Evolutionary conservation across 2,888 invertebrate genomes (phyloP).

Genomic region (Cosmia pyralina): DNA sequence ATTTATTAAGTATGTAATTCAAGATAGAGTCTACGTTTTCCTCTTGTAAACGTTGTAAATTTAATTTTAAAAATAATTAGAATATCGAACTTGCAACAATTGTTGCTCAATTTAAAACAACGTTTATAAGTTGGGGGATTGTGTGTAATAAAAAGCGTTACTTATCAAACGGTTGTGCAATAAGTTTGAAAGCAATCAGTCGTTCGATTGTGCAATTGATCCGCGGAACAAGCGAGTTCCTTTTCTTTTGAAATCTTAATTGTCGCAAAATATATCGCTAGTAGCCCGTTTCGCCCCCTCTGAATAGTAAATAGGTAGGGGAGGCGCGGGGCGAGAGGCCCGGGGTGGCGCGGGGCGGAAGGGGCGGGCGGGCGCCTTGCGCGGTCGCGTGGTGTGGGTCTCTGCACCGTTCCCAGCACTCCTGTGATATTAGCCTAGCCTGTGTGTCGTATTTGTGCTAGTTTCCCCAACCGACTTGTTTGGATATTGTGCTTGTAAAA

Average conservation of each 20-base stretch:
- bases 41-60: slow-evolving; percentile 51
- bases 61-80: slow-evolving; percentile 45
- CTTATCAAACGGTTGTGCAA: slow-evolving; percentile 77
- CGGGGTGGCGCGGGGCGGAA: slow-evolving; percentile 58
- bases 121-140: slow-evolving; percentile 66
- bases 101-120: slow-evolving; percentile 63
- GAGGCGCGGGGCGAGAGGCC: slow-evolving; percentile 69
- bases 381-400: slow-evolving; percentile 67
- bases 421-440: slow-evolving; percentile 90
- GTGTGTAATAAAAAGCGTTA: slow-evolving; percentile 70
- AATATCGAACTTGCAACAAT: slow-evolving; percentile 55
- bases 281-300: slow-evolving; percentile 86
- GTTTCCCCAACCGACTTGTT: slow-evolving; percentile 85
- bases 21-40: slow-evolving; percentile 45
- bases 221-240: slow-evolving; percentile 75
- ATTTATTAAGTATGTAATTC: slow-evolving; percentile 67
- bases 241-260: slow-evolving; percentile 88
- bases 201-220: slow-evolving; percentile 77
- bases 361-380: slow-evolving; percentile 58
- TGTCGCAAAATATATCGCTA: slow-evolving; percentile 88
- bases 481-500: slow-evolving; percentile 85
- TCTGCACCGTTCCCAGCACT: slow-evolving; percentile 89
- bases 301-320: slow-evolving; percentile 88
- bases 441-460: slow-evolving; percentile 90
- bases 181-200: slow-evolving; percentile 73